Conservation (phyloP, 1,140 invertebrate genomes). For the Drosophila jambulina region DNA sequence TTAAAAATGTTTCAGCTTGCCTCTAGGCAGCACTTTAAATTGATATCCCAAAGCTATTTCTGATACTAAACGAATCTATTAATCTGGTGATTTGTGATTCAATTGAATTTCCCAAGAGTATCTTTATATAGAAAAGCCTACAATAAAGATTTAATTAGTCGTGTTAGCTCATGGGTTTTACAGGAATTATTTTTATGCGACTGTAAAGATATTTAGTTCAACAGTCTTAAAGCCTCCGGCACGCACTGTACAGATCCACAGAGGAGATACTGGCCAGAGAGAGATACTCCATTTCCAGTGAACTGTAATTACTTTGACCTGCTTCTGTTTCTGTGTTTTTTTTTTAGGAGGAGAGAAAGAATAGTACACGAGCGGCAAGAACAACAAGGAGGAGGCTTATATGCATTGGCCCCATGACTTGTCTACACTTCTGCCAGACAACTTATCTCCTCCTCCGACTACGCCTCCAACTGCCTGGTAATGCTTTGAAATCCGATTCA, state of each 20-base stretch:
- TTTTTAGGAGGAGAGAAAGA: slow-evolving; percentile 20
- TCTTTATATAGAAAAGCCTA: not conserved
- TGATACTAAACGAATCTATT: not conserved
- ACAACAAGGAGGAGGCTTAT: slow-evolving; percentile 38
- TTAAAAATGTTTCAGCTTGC: not conserved
- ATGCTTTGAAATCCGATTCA: slow-evolving; percentile 79
- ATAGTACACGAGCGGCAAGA: slow-evolving; percentile 10
- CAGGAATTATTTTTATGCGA: slow-evolving; percentile 17
- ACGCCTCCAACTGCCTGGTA: slow-evolving; percentile 27
- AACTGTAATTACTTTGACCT: slow-evolving; percentile 80
- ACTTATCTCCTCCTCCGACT: slow-evolving; percentile 33
- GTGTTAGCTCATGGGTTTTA: not conserved
- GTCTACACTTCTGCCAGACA: slow-evolving; percentile 44
- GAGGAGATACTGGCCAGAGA: slow-evolving; percentile 28
- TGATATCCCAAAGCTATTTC: not conserved
- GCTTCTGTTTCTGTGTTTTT: slow-evolving; percentile 46
- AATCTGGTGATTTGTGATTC: not conserved
- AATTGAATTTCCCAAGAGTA: no score
- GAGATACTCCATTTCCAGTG: slow-evolving; percentile 53
- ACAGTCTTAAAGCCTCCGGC: slow-evolving; percentile 9
- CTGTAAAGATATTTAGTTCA: slow-evolving; percentile 20
- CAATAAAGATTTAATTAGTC: slow-evolving; percentile 24
- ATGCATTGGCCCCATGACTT: slow-evolving; percentile 34
- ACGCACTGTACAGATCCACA: slow-evolving; percentile 28
- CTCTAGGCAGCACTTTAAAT: not conserved